Percentiles rank a stretch among this genome's conserved stretches.
Conservation (phyloP, 2,888 invertebrate species). For the Dynastes maya region DNA sequence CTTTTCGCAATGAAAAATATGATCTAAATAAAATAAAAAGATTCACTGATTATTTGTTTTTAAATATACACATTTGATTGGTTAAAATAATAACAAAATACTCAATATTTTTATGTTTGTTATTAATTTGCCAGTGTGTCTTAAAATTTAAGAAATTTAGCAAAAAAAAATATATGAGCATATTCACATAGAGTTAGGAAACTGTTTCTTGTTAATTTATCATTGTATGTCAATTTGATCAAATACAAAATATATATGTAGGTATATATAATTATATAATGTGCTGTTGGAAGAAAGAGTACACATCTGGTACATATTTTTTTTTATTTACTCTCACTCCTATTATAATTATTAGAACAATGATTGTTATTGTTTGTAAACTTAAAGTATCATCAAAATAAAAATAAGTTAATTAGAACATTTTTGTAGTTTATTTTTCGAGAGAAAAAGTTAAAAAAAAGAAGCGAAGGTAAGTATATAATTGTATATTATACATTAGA, state of each 20-base stretch:
- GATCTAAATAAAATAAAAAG: not conserved
- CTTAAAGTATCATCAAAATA: constrained; percentile 41
- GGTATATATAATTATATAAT: no score
- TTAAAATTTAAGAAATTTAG: constrained; percentile 12
- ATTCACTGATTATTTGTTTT: no score
- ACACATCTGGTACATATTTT: constrained; percentile 25
- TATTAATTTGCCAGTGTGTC: no score
- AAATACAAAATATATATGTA: no score
- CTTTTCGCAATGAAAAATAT: not conserved
- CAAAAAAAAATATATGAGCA: not conserved
- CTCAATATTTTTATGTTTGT: no score
- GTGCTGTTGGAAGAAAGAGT: no score
- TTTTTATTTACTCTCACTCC: not conserved
- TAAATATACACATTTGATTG: no score
- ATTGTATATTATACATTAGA: not conserved
- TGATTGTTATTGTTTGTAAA: constrained; percentile 39
- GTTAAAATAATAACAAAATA: no score
- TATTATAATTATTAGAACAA: constrained; percentile 9
- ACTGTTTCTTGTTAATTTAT: no score
- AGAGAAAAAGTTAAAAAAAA: not conserved
- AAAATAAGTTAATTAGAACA: constrained; percentile 35
- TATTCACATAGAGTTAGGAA: no score
- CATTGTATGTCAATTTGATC: no score
- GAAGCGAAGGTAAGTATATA: constrained; percentile 19
- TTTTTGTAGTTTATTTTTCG: not conserved